A percentile compares a stretch with the other conserved stretches of the same genome.
Conservation (phyloP, 1,140 invertebrate species). For the Limonius californicus region DNA sequence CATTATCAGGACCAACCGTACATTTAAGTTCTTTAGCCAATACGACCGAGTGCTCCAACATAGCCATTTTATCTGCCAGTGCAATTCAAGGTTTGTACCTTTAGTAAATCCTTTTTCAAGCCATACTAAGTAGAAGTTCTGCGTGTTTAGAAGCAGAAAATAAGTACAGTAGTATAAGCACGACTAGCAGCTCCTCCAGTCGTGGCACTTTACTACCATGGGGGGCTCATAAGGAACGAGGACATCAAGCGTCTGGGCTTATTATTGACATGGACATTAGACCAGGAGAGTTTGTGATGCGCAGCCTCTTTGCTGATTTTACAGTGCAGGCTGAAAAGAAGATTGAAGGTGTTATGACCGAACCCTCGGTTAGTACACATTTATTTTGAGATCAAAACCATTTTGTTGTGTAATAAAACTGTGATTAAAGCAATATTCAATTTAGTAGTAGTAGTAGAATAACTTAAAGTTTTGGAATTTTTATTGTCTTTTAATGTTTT, state of each 20-base stretch:
- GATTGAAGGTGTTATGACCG: conserved; percentile 90
- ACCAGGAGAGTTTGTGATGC: conserved; percentile 93
- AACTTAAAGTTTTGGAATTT: not conserved
- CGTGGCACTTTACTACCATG: conserved; percentile 64
- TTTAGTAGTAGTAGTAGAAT: too few species aligned
- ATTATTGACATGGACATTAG: conserved; percentile 61
- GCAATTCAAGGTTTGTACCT: not conserved
- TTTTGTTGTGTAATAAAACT: too few species aligned
- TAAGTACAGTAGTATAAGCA: not conserved
- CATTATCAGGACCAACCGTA: conserved; percentile 8
- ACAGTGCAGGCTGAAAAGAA: conserved; percentile 90
- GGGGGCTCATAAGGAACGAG: conserved; percentile 74
- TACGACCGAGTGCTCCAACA: not conserved
- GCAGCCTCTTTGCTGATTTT: conserved; percentile 91
- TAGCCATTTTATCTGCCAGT: not conserved
- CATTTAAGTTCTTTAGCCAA: conserved; percentile 3
- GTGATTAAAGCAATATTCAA: not conserved
- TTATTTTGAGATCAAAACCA: too few species aligned
- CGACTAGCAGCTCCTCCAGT: conserved; percentile 8
- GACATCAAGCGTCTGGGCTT: conserved; percentile 52
- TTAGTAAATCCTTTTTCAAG: too few species aligned
- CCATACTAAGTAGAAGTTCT: too few species aligned
- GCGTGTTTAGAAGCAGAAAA: not conserved
- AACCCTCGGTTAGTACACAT: conserved; percentile 63
- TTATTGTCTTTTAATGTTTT: not conserved